Evolutionary conservation across 2,888 invertebrate genomes (phyloP).

Genomic region (Kryphioiulus occultus): DNA sequence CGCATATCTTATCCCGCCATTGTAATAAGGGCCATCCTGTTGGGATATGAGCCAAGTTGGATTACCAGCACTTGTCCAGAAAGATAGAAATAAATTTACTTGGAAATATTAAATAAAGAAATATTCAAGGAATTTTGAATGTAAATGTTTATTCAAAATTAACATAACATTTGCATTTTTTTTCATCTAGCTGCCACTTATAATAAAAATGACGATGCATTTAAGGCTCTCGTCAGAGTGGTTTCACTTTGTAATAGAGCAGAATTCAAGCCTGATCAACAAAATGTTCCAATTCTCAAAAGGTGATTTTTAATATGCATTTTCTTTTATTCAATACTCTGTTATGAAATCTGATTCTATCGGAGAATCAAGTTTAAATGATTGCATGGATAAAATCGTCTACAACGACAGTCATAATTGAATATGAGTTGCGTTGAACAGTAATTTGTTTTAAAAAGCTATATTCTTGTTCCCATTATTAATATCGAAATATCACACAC

Average conservation of each 20-base stretch:
- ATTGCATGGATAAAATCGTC: no score
- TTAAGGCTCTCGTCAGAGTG: slow-evolving; percentile 42
- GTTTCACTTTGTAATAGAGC: slow-evolving; percentile 50
- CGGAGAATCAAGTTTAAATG: no score
- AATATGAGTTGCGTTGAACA: no score
- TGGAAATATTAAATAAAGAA: no score
- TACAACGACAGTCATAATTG: no score
- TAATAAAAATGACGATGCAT: slow-evolving; percentile 43
- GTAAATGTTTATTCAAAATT: no score
- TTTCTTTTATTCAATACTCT: not conserved
- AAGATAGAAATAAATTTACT: no score
- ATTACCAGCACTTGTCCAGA: no score
- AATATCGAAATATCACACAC: not conserved
- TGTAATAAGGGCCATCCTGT: not conserved
- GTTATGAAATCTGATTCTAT: no score
- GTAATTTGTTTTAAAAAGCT: not conserved
- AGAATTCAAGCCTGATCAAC: slow-evolving; percentile 48
- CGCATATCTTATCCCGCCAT: no score
- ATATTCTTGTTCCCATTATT: not conserved
- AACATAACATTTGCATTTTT: not conserved
- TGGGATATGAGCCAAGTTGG: not conserved
- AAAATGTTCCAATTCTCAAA: slow-evolving; percentile 49
- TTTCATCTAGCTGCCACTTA: slow-evolving; percentile 43
- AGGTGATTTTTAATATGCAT: slow-evolving; percentile 42
- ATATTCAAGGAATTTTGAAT: no score